phyloP scores from a whole-genome alignment of 2,113 vertebrate species.

The Anhinga anhinga region DNA sequence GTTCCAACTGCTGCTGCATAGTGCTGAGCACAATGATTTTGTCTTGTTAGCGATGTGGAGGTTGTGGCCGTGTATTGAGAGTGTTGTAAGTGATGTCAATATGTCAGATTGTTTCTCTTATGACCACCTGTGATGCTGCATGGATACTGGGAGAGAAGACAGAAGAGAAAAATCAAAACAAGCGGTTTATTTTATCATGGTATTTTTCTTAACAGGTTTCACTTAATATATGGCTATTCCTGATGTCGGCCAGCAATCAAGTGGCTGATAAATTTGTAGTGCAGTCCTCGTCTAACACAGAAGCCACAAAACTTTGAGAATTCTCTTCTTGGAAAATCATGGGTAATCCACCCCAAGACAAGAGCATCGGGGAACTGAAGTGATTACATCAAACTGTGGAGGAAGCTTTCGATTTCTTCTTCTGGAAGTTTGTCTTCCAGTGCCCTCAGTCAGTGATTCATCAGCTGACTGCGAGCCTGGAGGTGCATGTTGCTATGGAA shows the following conservation, averaged over 20 bases:
- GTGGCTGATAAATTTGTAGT: background rate
- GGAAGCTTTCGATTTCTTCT: background rate
- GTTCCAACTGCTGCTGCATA: background rate
- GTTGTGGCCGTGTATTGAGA: background rate
- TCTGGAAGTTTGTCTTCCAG: background rate
- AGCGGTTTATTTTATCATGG: background rate
- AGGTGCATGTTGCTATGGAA: background rate
- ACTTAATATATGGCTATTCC: background rate
- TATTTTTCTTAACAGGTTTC: background rate
- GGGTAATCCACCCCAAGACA: background rate
- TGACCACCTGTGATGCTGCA: background rate
- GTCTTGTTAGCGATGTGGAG: background rate
- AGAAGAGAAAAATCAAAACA: background rate
- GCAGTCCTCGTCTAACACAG: background rate
- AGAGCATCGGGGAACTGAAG: background rate
- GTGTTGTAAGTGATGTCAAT: background rate
- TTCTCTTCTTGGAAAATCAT: background rate
- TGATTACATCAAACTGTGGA: background rate
- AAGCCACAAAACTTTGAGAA: background rate
- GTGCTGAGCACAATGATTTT: background rate
- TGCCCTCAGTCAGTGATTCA: background rate
- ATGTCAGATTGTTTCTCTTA: background rate
- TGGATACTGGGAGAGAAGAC: background rate
- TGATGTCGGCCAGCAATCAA: background rate
- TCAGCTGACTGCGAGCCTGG: background rate